These are phyloP conservation scores for Styela plicata DNA, from an alignment of 23 tunicate genomes.

Conservation along the genomic window DNA sequence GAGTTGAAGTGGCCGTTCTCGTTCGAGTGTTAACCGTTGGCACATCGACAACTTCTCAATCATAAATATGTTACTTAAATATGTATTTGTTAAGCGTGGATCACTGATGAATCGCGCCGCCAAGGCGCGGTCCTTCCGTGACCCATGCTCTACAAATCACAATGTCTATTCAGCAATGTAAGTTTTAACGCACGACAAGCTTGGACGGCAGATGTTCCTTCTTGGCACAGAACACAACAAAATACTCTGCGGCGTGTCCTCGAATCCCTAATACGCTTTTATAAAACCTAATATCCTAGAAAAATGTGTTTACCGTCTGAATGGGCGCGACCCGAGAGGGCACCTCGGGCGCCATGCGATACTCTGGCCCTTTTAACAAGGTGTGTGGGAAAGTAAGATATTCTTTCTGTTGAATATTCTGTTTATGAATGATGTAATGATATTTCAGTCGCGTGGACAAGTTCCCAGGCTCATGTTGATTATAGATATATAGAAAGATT, in stretches of 20 bases:
- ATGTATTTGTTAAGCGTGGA: too few species aligned
- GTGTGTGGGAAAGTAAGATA: constrained; percentile 26
- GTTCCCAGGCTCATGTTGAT: neutral
- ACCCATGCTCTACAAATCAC: too few species aligned
- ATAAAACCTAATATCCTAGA: constrained; percentile 12
- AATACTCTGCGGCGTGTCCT: neutral
- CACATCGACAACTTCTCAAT: too few species aligned
- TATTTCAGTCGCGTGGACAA: neutral
- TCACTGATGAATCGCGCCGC: too few species aligned
- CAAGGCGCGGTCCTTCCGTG: too few species aligned
- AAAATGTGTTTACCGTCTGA: constrained; percentile 22
- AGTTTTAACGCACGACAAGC: too few species aligned
- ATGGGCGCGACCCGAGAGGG: constrained; percentile 10
- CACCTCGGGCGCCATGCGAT: constrained; percentile 23
- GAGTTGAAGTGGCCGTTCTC: neutral
- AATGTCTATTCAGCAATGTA: too few species aligned
- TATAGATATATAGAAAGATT: neutral
- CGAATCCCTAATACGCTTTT: constrained; percentile 14
- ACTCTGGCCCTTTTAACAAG: neutral
- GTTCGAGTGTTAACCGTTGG: neutral
- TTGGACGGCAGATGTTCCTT: too few species aligned
- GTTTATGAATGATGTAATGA: neutral
- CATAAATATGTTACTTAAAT: too few species aligned
- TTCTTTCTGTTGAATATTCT: neutral
- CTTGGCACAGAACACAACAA: too few species aligned